Percentiles rank a stretch among this genome's conserved stretches.
Conservation (phyloP, 2,113 vertebrate genomes). For the Lathamus discolor region DNA sequence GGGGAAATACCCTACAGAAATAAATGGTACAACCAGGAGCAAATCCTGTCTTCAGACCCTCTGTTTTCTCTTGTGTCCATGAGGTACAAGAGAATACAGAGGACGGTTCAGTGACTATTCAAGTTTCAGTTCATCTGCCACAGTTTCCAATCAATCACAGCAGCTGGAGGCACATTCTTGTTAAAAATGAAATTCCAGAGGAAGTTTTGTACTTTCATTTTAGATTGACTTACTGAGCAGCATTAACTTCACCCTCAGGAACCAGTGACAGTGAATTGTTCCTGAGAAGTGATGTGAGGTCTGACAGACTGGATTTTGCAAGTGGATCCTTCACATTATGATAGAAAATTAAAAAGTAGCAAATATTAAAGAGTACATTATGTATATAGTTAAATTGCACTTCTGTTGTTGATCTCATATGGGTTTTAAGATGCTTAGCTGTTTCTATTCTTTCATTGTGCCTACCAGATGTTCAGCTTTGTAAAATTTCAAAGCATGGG, state of each 20-base stretch:
- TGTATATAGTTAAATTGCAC: slow-evolving; percentile 39
- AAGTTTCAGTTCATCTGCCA: neutral
- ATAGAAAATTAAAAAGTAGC: neutral
- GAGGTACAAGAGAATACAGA: neutral
- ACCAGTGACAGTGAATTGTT: neutral
- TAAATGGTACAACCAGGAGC: neutral
- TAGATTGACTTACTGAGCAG: neutral
- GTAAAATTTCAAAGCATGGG: slow-evolving; percentile 49
- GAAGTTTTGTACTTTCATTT: neutral
- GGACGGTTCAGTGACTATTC: neutral
- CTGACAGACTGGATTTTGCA: neutral
- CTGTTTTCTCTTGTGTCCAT: neutral
- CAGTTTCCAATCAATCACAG: neutral
- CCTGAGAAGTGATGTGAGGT: neutral
- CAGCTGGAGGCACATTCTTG: neutral
- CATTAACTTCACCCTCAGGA: neutral
- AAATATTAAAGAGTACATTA: neutral
- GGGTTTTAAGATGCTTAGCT: slow-evolving; percentile 31
- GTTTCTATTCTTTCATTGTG: slow-evolving; percentile 19
- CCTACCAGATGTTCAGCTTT: slow-evolving; percentile 40
- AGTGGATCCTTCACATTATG: neutral
- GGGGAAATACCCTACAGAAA: neutral
- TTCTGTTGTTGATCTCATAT: slow-evolving; percentile 27
- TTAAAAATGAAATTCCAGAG: neutral
- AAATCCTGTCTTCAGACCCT: neutral